Percentiles rank a stretch among this genome's conserved stretches.
Evolutionary conservation across 1,140 invertebrate genomes (phyloP).

Genomic region (Philotrypesis tridentata): DNA sequence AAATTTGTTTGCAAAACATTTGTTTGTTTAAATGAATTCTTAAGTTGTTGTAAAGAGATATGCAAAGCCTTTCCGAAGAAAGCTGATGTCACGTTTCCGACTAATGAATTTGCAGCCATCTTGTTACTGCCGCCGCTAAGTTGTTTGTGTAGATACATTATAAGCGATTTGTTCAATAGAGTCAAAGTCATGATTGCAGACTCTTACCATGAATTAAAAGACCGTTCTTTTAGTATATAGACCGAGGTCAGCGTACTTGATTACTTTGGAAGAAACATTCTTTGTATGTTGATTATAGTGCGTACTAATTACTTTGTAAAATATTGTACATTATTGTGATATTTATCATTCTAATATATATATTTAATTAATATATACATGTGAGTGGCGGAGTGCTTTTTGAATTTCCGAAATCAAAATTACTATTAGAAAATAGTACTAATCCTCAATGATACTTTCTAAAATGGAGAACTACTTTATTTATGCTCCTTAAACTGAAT

Average conservation of each 20-base stretch:
- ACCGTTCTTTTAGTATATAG: background rate
- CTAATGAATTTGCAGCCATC: constrained; percentile 2
- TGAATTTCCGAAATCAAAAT: background rate
- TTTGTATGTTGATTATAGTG: background rate
- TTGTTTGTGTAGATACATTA: constrained; percentile 15
- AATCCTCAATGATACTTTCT: background rate
- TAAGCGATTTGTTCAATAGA: constrained; percentile 2
- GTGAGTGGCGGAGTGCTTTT: background rate
- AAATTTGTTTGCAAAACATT: constrained; percentile 29
- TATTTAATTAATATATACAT: constrained; percentile 12
- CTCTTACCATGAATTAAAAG: background rate
- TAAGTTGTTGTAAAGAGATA: background rate
- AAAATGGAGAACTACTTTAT: background rate
- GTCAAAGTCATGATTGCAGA: constrained; percentile 26
- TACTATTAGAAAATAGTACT: background rate
- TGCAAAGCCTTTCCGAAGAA: background rate
- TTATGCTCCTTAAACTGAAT: background rate
- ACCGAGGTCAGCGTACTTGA: constrained; percentile 1
- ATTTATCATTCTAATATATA: constrained; percentile 25
- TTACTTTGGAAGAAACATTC: constrained; percentile 39
- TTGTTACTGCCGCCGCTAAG: constrained; percentile 17
- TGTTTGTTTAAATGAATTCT: constrained; percentile 6
- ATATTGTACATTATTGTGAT: constrained; percentile 41
- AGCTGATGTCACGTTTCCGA: constrained; percentile 20
- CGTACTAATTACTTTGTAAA: constrained; percentile 33